phyloP scores from a whole-genome alignment of 2,888 invertebrate genomes.

The Ochropleura plecta region DNA sequence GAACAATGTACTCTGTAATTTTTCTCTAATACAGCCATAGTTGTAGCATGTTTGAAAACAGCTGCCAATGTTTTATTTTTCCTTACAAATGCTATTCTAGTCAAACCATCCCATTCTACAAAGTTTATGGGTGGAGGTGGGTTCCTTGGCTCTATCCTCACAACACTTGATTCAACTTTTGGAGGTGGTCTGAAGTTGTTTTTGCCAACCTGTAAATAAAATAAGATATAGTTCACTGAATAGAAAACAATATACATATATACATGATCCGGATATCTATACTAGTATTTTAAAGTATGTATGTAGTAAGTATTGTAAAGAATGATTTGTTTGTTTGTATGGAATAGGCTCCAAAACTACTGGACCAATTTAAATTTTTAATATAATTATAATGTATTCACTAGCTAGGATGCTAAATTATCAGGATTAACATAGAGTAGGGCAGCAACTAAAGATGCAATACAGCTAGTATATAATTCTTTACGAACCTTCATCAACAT shows the following conservation, averaged over 20 bases:
- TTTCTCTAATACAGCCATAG: conserved; percentile 95
- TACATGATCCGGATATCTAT: too few species aligned
- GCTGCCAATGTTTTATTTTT: conserved; percentile 99
- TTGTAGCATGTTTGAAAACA: conserved; percentile 96
- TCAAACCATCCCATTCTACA: conserved; percentile 99
- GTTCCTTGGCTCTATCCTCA: conserved; percentile 98
- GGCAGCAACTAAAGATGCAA: too few species aligned
- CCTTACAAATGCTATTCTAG: conserved; percentile 97
- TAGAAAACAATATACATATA: neutral
- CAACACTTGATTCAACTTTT: conserved; percentile 99
- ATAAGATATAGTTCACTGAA: neutral
- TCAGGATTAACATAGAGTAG: too few species aligned
- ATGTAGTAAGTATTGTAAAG: too few species aligned
- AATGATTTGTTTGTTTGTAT: too few species aligned
- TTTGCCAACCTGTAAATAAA: conserved; percentile 94
- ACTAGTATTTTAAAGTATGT: too few species aligned
- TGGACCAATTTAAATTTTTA: too few species aligned
- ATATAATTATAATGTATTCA: too few species aligned
- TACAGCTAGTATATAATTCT: neutral
- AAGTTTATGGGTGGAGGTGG: conserved; percentile 99
- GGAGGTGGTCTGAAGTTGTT: conserved; percentile 99
- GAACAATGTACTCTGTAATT: conserved; percentile 98
- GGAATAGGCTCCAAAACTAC: too few species aligned
- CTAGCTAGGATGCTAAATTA: too few species aligned
- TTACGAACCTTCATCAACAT: conserved; percentile 96